A percentile compares a stretch with the other conserved stretches of the same genome.
Evolutionary conservation across 2,797 vertebrate genomes (phyloP).

Genomic region (Astyanax mexicanus): DNA sequence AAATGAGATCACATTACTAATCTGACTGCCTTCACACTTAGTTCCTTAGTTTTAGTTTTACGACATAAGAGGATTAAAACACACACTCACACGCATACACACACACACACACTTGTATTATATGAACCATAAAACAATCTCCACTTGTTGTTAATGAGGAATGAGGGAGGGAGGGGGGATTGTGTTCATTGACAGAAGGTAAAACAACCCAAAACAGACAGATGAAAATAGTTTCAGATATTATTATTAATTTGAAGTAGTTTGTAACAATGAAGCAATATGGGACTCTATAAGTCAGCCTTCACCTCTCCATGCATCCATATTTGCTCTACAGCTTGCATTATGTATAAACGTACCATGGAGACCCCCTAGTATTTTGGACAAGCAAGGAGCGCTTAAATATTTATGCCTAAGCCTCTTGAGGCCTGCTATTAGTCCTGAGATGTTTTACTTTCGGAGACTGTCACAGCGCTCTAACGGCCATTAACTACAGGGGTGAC

Average conservation of each 20-base stretch:
- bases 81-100: conserved; percentile 40
- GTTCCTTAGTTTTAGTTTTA: conserved; percentile 31
- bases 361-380: conserved; percentile 84
- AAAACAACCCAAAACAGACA: not conserved
- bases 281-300: conserved; percentile 30
- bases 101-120: conserved; percentile 36
- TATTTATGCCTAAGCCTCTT: conserved; percentile 86
- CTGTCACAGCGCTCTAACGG: conserved; percentile 82
- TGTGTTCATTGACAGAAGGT: not conserved
- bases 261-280: not conserved
- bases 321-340: conserved; percentile 77
- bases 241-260: not conserved
- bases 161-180: not conserved
- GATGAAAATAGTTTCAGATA: not conserved
- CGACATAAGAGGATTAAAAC: conserved; percentile 45
- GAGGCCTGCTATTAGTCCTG: conserved; percentile 84
- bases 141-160: not conserved
- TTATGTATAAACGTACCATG: conserved; percentile 82
- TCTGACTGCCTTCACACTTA: conserved; percentile 40
- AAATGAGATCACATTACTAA: conserved; percentile 55
- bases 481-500: conserved; percentile 83
- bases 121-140: conserved; percentile 27
- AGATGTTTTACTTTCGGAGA: conserved; percentile 87
- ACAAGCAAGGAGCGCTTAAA: conserved; percentile 83
- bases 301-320: conserved; percentile 65